phyloP scores from a whole-genome alignment of 53 echinoderm and acorn worm genomes.

The Astropecten irregularis region DNA sequence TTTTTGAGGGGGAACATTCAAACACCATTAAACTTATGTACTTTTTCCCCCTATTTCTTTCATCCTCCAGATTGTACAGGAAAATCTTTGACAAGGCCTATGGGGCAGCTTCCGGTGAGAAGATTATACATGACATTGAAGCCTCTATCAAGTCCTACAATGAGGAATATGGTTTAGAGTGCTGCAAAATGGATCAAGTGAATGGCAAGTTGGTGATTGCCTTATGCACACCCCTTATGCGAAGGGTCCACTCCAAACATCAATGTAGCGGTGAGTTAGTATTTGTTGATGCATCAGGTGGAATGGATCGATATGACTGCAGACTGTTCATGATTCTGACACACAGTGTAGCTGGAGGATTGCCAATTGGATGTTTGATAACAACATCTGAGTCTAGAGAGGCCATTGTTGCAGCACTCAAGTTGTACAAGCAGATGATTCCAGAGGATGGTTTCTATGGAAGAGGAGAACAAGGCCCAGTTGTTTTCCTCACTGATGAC shows the following conservation, averaged over 20 bases:
- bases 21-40: not conserved
- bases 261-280: slow-evolving; percentile 26
- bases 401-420: slow-evolving; percentile 12
- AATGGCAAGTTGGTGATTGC: slow-evolving; percentile 40
- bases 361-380: slow-evolving; percentile 48
- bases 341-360: slow-evolving; percentile 28
- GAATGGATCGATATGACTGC: slow-evolving; percentile 20
- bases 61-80: slow-evolving; percentile 17
- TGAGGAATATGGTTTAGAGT: not conserved
- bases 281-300: slow-evolving; percentile 24
- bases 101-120: slow-evolving; percentile 32
- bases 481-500: slow-evolving; percentile 26
- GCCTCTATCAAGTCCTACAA: not conserved
- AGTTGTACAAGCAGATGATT: slow-evolving; percentile 18
- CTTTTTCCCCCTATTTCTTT: slow-evolving; percentile 1
- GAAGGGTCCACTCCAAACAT: not conserved
- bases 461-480: slow-evolving; percentile 27
- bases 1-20: not conserved
- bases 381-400: slow-evolving; percentile 31
- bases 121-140: slow-evolving; percentile 1
- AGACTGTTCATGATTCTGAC: slow-evolving; percentile 28
- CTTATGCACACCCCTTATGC: slow-evolving; percentile 30
- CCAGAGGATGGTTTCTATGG: slow-evolving; percentile 33
- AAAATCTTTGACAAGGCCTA: slow-evolving; percentile 23
- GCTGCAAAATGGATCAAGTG: slow-evolving; percentile 27